Percentiles rank a stretch among this genome's conserved stretches.
phyloP scores from a whole-genome alignment of 1,140 invertebrate species.

The Drosophila kurseongensis region DNA sequence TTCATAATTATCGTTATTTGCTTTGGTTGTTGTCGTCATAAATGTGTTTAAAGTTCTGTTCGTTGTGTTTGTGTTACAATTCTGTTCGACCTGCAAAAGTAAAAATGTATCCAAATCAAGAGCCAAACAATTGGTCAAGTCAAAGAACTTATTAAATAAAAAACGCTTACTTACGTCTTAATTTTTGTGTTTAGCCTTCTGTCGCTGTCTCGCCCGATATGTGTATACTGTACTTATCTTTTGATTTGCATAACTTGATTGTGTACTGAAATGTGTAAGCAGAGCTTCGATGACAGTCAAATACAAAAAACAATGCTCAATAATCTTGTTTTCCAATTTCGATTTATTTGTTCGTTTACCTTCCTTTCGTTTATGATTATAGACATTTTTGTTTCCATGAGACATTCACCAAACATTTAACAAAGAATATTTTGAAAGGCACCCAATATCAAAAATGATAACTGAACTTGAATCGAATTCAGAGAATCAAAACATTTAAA shows the following conservation, averaged over 20 bases:
- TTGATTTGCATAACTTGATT: constrained; percentile 64
- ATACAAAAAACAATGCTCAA: constrained; percentile 68
- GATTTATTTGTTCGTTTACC: constrained; percentile 10
- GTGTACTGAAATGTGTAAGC: constrained; percentile 82
- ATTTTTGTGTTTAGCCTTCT: constrained; percentile 59
- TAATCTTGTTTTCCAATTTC: constrained; percentile 41
- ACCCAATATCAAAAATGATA: constrained; percentile 42
- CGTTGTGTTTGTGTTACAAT: constrained; percentile 75
- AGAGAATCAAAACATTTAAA: constrained; percentile 54
- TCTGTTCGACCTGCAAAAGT: constrained; percentile 56
- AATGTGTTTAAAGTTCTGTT: constrained; percentile 75
- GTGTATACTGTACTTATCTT: constrained; percentile 62
- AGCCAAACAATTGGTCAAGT: constrained; percentile 34
- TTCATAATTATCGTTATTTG: constrained; percentile 80
- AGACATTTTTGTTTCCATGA: constrained; percentile 39
- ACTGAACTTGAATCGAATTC: constrained; percentile 45
- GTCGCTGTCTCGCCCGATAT: constrained; percentile 65
- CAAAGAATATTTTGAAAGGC: constrained; percentile 68
- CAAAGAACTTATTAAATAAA: constrained; percentile 16
- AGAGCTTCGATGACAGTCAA: constrained; percentile 82
- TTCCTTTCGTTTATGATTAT: constrained; percentile 9
- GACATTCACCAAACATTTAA: constrained; percentile 54
- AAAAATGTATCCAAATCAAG: constrained; percentile 20
- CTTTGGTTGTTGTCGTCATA: constrained; percentile 82
- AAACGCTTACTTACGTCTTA: constrained; percentile 41